These are phyloP conservation scores for Pipistrellus pipistrellus DNA, from an alignment of 2,797 vertebrate genomes.

Conservation along the genomic window DNA sequence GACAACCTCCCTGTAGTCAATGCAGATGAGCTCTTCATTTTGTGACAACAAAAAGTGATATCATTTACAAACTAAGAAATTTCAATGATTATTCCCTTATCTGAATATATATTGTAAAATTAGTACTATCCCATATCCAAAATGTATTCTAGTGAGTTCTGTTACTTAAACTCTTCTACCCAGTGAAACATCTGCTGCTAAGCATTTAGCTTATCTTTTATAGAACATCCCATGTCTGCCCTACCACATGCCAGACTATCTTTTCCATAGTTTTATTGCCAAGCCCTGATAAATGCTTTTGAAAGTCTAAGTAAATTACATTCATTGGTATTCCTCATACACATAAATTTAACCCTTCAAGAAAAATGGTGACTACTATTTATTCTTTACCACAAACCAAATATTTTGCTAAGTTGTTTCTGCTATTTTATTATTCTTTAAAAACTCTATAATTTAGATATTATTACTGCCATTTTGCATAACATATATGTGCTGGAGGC, in stretches of 20 bases:
- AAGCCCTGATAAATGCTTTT: constrained; percentile 38
- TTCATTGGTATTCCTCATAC: neutral
- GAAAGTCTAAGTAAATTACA: constrained; percentile 53
- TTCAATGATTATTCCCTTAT: constrained; percentile 58
- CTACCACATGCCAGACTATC: constrained; percentile 6
- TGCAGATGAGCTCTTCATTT: too few species aligned
- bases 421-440: constrained; percentile 25
- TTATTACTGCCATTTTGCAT: constrained; percentile 46
- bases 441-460: constrained; percentile 29
- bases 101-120: constrained; percentile 16
- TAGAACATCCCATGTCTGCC: constrained; percentile 12
- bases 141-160: constrained; percentile 27
- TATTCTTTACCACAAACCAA: constrained; percentile 53
- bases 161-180: constrained; percentile 34
- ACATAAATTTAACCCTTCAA: constrained; percentile 39
- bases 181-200: constrained; percentile 26
- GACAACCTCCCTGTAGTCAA: too few species aligned
- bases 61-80: neutral
- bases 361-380: constrained; percentile 3
- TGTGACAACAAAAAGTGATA: too few species aligned
- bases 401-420: constrained; percentile 7
- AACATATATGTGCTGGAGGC: neutral
- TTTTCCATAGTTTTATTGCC: constrained; percentile 64
- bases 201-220: constrained; percentile 51
- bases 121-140: constrained; percentile 13